Evolutionary conservation across 2,888 invertebrate species (phyloP).

Genomic region (Therioaphis trifolii): DNA sequence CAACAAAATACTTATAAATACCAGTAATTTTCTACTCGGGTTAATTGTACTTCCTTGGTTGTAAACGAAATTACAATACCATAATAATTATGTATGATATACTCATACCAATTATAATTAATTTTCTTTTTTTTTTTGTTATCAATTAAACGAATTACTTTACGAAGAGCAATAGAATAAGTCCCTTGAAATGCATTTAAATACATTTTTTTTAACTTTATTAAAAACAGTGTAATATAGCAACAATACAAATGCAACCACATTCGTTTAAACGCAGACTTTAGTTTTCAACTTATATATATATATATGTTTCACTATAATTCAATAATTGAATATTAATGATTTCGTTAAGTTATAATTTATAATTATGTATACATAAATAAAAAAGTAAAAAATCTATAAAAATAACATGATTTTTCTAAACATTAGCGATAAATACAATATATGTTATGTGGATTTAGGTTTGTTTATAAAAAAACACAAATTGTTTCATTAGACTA

Average conservation of each 20-base stretch:
- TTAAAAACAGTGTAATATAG: not conserved
- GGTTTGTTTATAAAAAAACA: not conserved
- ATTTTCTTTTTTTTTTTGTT: too few species aligned
- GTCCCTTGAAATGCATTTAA: not conserved
- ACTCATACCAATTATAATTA: too few species aligned
- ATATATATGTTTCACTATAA: too few species aligned
- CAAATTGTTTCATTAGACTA: not conserved
- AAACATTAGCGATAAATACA: not conserved
- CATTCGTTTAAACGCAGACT: not conserved
- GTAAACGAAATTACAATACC: not conserved
- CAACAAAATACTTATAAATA: not conserved
- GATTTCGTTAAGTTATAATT: not conserved
- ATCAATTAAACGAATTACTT: too few species aligned
- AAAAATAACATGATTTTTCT: not conserved
- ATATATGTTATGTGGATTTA: not conserved
- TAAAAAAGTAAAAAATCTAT: not conserved
- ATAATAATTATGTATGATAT: not conserved
- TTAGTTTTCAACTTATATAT: not conserved
- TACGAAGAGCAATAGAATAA: too few species aligned
- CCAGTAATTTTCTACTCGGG: not conserved
- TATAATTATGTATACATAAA: not conserved
- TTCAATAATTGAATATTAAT: not conserved
- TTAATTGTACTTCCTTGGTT: not conserved
- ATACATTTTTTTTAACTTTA: not conserved
- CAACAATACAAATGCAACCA: not conserved